Evolutionary conservation across 92 coral and sea anemone species (phyloP).

Genomic region (Palythoa heliodiscus): DNA sequence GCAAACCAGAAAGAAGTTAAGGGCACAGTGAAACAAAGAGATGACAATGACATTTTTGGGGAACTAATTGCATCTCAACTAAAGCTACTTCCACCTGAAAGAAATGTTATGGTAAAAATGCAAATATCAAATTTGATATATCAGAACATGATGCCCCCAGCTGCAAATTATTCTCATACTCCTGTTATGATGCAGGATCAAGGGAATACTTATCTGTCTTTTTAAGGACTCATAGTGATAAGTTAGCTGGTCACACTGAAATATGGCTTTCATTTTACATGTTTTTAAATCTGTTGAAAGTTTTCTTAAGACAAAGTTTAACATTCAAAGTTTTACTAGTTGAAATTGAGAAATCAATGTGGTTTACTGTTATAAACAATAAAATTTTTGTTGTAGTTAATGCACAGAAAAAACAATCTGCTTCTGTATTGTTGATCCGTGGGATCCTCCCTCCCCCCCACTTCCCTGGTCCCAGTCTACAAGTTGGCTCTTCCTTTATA

Average conservation of each 20-base stretch:
- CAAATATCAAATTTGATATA: slow-evolving; percentile 56
- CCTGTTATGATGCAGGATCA: slow-evolving; percentile 40
- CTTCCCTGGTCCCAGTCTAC: not conserved
- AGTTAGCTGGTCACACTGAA: slow-evolving; percentile 17
- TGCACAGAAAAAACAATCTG: slow-evolving; percentile 14
- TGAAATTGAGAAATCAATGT: slow-evolving; percentile 8
- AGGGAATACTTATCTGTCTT: slow-evolving; percentile 29
- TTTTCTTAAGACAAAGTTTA: slow-evolving; percentile 7
- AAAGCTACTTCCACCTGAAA: slow-evolving; percentile 44
- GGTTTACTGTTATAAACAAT: slow-evolving; percentile 27
- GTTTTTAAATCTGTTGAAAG: slow-evolving; percentile 9
- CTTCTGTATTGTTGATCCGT: slow-evolving; percentile 18
- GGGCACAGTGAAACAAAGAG: slow-evolving; percentile 42
- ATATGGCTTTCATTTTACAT: slow-evolving; percentile 33
- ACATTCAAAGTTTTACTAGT: slow-evolving; percentile 3
- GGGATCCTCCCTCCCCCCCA: not conserved
- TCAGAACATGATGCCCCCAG: slow-evolving; percentile 49
- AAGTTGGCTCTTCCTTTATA: not conserved
- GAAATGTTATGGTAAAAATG: slow-evolving; percentile 54
- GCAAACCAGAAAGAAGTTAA: slow-evolving; percentile 30
- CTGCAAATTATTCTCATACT: slow-evolving; percentile 25
- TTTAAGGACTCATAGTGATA: slow-evolving; percentile 20
- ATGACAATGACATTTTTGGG: slow-evolving; percentile 58
- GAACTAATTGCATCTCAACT: slow-evolving; percentile 47
- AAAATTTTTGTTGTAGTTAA: slow-evolving; percentile 10